Percentiles rank a stretch among this genome's conserved stretches.
Evolutionary conservation across 2,888 invertebrate genomes (phyloP).

Genomic region (Acanthosepion lycidas): DNA sequence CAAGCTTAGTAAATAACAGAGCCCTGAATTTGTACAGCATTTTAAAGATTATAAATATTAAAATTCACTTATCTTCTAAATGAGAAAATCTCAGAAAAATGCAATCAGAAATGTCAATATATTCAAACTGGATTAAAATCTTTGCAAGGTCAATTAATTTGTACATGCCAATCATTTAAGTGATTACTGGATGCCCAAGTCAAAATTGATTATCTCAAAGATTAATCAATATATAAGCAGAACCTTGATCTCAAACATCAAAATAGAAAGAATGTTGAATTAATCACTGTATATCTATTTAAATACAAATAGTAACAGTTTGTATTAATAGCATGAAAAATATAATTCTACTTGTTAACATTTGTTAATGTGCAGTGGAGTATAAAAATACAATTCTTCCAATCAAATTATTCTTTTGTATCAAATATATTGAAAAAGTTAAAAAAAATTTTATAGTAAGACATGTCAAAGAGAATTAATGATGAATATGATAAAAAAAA

Average conservation of each 20-base stretch:
- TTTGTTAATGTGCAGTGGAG: background rate
- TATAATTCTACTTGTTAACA: background rate
- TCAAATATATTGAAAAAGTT: background rate
- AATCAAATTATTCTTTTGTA: background rate
- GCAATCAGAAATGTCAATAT: background rate
- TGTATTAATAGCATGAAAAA: background rate
- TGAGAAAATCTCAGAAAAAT: background rate
- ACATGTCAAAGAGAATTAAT: background rate
- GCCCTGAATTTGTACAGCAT: background rate
- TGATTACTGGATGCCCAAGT: background rate
- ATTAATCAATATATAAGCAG: background rate
- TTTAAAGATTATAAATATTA: too few species aligned
- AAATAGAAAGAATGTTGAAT: background rate
- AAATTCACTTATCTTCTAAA: too few species aligned
- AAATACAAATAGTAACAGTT: background rate
- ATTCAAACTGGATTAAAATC: background rate
- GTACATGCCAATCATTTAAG: background rate
- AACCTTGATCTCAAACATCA: background rate
- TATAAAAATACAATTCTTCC: background rate
- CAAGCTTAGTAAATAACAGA: background rate
- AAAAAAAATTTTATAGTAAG: background rate
- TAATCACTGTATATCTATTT: background rate
- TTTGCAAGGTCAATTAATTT: background rate
- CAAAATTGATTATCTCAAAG: background rate
- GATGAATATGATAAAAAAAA: background rate